phyloP scores from a whole-genome alignment of 2,888 invertebrate genomes.

The Lepetodrilus schrolli region DNA sequence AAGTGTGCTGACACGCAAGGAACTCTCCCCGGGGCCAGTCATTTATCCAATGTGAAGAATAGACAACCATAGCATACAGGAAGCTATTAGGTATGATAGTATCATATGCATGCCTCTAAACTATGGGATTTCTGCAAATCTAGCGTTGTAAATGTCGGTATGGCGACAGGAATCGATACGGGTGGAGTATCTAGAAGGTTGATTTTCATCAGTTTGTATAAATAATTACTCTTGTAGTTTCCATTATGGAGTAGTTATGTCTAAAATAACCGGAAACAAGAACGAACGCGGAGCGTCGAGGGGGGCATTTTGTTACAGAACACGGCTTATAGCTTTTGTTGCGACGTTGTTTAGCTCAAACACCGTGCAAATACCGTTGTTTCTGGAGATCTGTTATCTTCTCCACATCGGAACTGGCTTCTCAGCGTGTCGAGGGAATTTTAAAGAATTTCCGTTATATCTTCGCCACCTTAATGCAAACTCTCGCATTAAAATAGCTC shows the following conservation, averaged over 20 bases:
- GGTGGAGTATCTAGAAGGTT: slow-evolving; percentile 3
- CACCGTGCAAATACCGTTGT: slow-evolving; percentile 9
- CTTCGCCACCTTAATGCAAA: not conserved
- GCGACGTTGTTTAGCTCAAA: not conserved
- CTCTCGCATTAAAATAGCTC: slow-evolving; percentile 6
- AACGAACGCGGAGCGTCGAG: not conserved
- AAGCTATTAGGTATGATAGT: slow-evolving; percentile 4
- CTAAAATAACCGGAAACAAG: slow-evolving; percentile 6
- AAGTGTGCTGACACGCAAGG: not conserved
- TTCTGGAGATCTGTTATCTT: not conserved
- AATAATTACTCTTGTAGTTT: not conserved
- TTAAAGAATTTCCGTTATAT: slow-evolving; percentile 3
- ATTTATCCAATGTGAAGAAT: not conserved
- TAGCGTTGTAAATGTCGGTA: not conserved
- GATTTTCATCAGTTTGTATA: slow-evolving; percentile 8
- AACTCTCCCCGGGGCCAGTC: not conserved
- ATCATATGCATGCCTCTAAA: slow-evolving; percentile 21
- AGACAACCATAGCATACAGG: too few relatives aligned
- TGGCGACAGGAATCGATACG: not conserved
- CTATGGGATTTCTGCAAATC: not conserved
- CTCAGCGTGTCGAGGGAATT: not conserved
- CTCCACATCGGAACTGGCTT: not conserved
- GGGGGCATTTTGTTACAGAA: not conserved
- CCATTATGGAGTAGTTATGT: not conserved
- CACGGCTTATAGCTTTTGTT: not conserved